Evolutionary conservation across 2,113 vertebrate genomes (phyloP), one percentile per base, ranked within the genome.

Genomic region (Megaptera novaeangliae): DNA sequence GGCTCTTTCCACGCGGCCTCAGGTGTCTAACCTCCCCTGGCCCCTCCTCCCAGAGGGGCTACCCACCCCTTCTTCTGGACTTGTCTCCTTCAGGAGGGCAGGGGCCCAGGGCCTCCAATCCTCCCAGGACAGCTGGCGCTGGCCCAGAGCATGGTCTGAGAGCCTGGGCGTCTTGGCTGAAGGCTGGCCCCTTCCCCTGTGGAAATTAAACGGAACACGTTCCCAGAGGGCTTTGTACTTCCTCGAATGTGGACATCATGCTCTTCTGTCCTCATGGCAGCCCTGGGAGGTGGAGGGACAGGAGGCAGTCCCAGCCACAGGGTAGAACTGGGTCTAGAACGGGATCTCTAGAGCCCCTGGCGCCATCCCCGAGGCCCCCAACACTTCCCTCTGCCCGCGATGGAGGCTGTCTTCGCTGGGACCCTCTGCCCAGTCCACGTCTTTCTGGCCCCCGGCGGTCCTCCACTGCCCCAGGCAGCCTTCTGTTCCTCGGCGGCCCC

Each of bases 391-490:
- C 27, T 7, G 41, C 25, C 21, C 18, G 9, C 12, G 0, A 1
- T 11, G 36, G 46, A 27, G 36, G 57, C 29, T 8, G 3, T 41
- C 61, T 41, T 36, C 5, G 5, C 52, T 14, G 20, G 64, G 12
- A 57, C 66, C 66, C 46, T 49, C 85, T 59, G 85, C 46, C 25
- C 0, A 0, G 12, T 46, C 49, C 29, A 4, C 23, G 10, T 44
- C 63, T 31, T 17, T 57, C 75, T 0, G 1, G 81, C 18, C 29
- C 61, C 5, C 2, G 11, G 61, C 1, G 0, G 25, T 7, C 46
- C n/a, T n/a, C 59, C 39, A 31, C 71, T n/a, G 39, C 61, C 41
- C 34, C n/a, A 15, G 23, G 20, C 71, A n/a, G 82, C 80, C 34
- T 59, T 72, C n/a, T 77, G 25, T 41, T 49, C 27, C 8, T 4